Evolutionary conservation across 2,888 invertebrate genomes (phyloP), one percentile per base, ranked within the genome.

Genomic region (Eustalomyia histrio): DNA sequence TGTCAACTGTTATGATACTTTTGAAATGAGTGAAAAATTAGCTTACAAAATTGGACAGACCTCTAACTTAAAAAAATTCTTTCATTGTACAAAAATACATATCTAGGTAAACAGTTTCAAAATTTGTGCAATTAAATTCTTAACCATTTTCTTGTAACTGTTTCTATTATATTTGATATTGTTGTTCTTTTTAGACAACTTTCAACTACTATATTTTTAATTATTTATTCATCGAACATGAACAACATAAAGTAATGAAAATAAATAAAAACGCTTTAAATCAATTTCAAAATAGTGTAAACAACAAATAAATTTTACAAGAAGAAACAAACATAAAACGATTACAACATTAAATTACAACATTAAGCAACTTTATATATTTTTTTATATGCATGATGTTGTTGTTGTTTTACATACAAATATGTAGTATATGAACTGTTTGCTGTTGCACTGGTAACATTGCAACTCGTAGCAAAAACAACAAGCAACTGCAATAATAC

Each of bases 331-430:
- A 67, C 63, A 60, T 39, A 60, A 79, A 79, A 79, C 64, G 63
- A 82, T 79, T 75, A 64, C 72, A 75, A 82, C 71, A 82, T 75
- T 81, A 76, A 69, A 74, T 71, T 81, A 63, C 71, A 73, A 61
- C 53, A 60, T 79, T 68, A 60, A 68, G 74, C 80, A 78, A 76
- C 76, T 76, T 47, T 75, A 64, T 55, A 57, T 64, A 39, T 14
- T 5, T 17, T 21, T 21, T 21, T 21, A 3, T 21, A 21, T 21
- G 29, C 64, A 33, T 67, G 61, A 47, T 35, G 17, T 9, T 58
- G 39, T 61, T 72, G 16, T 35, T 39, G 16, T 29, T 78, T 24
- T 18, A 52, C 16, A 39, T 53, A 58, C 17, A 75, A 67, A 33
- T 21, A 17, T 14, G 18, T 17, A 3, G 52, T 63, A 75, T 75